Base-by-base conservation (phyloP, 2,888 invertebrate species). In the Oegoconia quadripuncta region DNA sequence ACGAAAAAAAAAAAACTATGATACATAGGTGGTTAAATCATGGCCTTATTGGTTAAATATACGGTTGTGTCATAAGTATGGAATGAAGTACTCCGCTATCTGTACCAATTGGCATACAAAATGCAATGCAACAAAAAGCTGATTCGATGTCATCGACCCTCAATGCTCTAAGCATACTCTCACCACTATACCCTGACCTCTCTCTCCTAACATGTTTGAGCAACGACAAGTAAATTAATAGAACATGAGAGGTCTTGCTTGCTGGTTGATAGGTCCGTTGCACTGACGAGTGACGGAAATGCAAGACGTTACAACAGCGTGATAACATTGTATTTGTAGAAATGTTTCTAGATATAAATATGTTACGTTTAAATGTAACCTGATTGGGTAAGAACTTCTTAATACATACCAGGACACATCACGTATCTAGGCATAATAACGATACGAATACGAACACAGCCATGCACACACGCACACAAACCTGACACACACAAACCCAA, bases 91-190 rank as follows among this genome's bases (percentile, higher is more conserved):
- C 7, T 2, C 9, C 3, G 6, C 22, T 22, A 9, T 22, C 22
- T 22, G 5, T 22, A 9, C 7, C 7, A 9, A 22, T 3, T 22
- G 2, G 7, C 5, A 9, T 2, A 22, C 7, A 7, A 2, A 22
- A 22, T 7, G 5, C 2, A 22, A 7, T 35, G 35, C 22, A 33
- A 32, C 31, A 12, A 28, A 11, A 23, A 33, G 28, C 8, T 23
- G 40, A 44, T 43, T 33, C 48, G 34, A 37, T 35, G 68, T 67
- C 68, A 64, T 56, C 54, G 65, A 65, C 62, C 67, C 51, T 18
- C 34, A 52, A 54, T 52, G 53, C 61, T 55, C 42, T 48, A 53
- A 54, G 55, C 52, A 51, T 52, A 46, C 36, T 35, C 8, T 11
- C 18, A 39, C 68, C 58, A 64, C 16, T 36, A 5, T 41, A 45